Base-by-base conservation (phyloP, 2,113 vertebrate species). In the Rissa tridactyla region DNA sequence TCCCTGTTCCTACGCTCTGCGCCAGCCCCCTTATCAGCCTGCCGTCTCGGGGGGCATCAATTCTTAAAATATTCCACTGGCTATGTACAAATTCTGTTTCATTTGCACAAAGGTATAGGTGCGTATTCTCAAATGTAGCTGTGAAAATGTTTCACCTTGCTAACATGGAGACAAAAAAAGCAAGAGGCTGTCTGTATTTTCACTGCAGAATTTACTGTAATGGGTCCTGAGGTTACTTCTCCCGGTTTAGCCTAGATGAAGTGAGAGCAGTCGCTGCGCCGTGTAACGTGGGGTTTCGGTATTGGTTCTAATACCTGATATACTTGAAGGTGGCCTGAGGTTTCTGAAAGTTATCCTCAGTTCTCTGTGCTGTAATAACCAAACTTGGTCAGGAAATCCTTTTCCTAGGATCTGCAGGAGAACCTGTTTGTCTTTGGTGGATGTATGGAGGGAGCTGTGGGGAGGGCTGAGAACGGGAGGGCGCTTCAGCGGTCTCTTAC, bases 241-340 rank as follows among this genome's bases (percentile, higher is more conserved):
- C 40, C 36, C 0, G 0, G 8, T 44, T 72, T 1, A 72, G 47
- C 44, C 20, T 5, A 4, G 25, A 10, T 27, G 52, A 22, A 46
- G 42, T 0, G 10, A 64, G 66, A 80, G 52, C 32, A 17, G 58
- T 18, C 1, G 0, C 61, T 34, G n/a, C 0, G 0, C 69, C 0
- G 0, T 15, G 46, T n/a, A 34, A 14, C 1, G 1, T 4, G 38
- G 36, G 5, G 15, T 62, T 11, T n/a, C 34, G 52, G 42, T 6
- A 1, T 7, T 38, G 66, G 13, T 44, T 57, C 42, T 14, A 4
- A 21, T 9, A 26, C 11, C 27, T 32, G 5, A 15, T 60, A 3
- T 0, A 25, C 55, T 46, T 7, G 18, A 12, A n/a, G 16, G 22
- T n/a, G 52, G 23, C 26, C 68, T 15, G 2, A 42, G 40, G 16